Evolutionary conservation across 2,888 invertebrate species (phyloP), one percentile per base, ranked within the genome.

Genomic region (Thera britannica): DNA sequence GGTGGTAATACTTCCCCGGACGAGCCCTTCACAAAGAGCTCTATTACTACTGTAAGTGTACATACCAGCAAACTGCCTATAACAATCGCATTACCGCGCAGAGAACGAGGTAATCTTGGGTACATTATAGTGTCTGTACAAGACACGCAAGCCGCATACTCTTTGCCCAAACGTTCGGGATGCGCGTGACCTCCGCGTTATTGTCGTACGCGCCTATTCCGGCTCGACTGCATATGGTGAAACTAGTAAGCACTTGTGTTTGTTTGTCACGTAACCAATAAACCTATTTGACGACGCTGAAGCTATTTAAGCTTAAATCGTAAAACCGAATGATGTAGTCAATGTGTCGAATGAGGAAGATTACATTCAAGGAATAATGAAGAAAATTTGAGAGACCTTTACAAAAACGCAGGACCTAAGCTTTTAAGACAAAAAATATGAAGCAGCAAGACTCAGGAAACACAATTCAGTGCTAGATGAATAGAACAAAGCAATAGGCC

Each of bases 201-300:
- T 67, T 65, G 70, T 62, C 64, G 60, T 65, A 67, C 67, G 67
- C 70, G 59, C 70, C 70, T 49, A 67, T 56, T 66, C 67, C 67
- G 67, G 67, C 59, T 58, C 62, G 8, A 62, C 62, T 41, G 62
- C 63, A 51, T 58, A 41, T 70, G 58, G 58, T 36, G 70, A 67
- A 71, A 71, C 65, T 35, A 62, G 58, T 62, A 62, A 61, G 58
- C 52, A 62, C 65, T 70, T 66, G 6, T 59, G 71, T 68, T 64
- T 68, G 66, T 71, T 64, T 61, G 68, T 71, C 71, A 71, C 71
- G 68, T 68, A 65, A 66, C 62, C 23, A 65, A 52, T 71, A 67
- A 71, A 62, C 70, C 65, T 62, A 67, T 70, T 64, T 66, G 68
- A 68, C 63, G 51, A 67, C 55, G 67, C 65, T 54, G 58, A 63